Evolutionary conservation across 1,140 invertebrate genomes (phyloP).

Genomic region (Bombyx mandarina): DNA sequence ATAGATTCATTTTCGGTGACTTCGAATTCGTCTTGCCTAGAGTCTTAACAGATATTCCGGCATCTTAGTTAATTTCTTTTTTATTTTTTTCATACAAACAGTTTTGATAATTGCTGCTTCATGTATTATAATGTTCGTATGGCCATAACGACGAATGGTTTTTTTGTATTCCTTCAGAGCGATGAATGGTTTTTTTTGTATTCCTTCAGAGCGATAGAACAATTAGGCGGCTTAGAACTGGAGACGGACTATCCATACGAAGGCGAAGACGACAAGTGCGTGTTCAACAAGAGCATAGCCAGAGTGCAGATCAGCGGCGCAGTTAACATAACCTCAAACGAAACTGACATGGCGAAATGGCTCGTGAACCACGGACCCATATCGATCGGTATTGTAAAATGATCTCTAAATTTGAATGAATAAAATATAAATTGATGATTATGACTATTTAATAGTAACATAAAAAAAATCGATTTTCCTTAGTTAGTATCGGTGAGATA

Average conservation of each 20-base stretch:
- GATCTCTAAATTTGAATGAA: no score
- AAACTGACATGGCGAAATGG: conserved; percentile 95
- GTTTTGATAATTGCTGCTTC: no score
- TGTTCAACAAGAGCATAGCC: conserved; percentile 78
- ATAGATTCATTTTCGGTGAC: no score
- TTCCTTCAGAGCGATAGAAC: conserved; percentile 79
- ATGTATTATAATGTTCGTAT: no score
- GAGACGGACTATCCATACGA: conserved; percentile 96
- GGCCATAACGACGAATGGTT: neutral
- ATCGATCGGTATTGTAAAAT: conserved; percentile 80
- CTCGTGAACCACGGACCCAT: conserved; percentile 93
- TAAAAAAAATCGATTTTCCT: no score
- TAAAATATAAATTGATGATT: no score
- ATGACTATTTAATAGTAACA: no score
- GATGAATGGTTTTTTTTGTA: neutral
- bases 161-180: conserved; percentile 45
- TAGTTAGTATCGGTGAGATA: no score
- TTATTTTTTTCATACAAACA: no score
- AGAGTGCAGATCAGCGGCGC: conserved; percentile 85
- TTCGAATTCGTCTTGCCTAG: no score
- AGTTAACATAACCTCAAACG: conserved; percentile 91
- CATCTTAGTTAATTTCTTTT: no score
- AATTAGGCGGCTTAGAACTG: conserved; percentile 91
- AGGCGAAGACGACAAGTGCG: conserved; percentile 84
- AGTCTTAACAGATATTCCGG: no score